These are phyloP conservation scores for Oplegnathus fasciatus DNA, from an alignment of 2,113 vertebrate species.

Conservation along the genomic window DNA sequence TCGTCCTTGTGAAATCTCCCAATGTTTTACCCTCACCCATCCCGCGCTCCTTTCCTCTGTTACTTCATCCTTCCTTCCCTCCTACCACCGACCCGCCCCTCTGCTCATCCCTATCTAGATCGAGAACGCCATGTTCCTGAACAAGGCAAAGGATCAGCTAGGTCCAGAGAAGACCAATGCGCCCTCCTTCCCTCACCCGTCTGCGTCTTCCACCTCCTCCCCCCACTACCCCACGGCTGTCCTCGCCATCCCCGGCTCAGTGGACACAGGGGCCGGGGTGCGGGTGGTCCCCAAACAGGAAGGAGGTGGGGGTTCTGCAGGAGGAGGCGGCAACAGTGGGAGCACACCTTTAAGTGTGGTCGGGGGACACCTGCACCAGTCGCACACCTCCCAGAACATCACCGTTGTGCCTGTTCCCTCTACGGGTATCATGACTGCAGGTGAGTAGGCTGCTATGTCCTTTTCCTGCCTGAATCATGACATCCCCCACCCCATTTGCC, in stretches of 20 bases:
- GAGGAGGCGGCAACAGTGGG: slow-evolving; percentile 82
- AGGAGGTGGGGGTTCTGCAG: slow-evolving; percentile 77
- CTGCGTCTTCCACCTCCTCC: slow-evolving; percentile 76
- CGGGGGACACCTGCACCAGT: slow-evolving; percentile 91
- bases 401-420: slow-evolving; percentile 96
- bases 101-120: slow-evolving; percentile 83
- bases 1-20: background rate
- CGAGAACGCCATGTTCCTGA: slow-evolving; percentile 99
- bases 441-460: slow-evolving; percentile 72
- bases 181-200: slow-evolving; percentile 70
- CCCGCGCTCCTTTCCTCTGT: slow-evolving; percentile 20
- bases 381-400: slow-evolving; percentile 95
- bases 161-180: slow-evolving; percentile 89
- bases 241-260: slow-evolving; percentile 90
- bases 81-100: slow-evolving; percentile 32
- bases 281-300: slow-evolving; percentile 88
- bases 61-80: slow-evolving; percentile 28
- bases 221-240: slow-evolving; percentile 76
- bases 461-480: background rate
- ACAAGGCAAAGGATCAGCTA: slow-evolving; percentile 97
- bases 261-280: slow-evolving; percentile 80
- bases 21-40: slow-evolving; percentile 17
- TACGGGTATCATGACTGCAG: slow-evolving; percentile 96
- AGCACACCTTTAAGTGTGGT: slow-evolving; percentile 78
- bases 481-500: background rate